A percentile compares a stretch with the other conserved stretches of the same genome.
phyloP scores from a whole-genome alignment of 2,113 vertebrate species.

The Xiphophorus maculatus region DNA sequence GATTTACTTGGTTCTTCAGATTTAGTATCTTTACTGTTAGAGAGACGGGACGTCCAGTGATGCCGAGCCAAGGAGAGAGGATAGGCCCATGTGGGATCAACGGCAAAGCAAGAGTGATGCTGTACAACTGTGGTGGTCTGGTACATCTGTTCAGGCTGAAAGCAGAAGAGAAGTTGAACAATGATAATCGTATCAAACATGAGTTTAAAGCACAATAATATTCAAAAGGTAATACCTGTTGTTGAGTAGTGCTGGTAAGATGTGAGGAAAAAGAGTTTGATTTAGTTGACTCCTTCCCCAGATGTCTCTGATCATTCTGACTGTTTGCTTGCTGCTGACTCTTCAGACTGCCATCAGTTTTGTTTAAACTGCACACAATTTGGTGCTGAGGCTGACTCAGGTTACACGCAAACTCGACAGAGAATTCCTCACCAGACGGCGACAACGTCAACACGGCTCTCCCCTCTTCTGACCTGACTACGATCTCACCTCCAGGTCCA shows the following conservation, averaged over 20 bases:
- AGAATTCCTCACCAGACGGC: slow-evolving; percentile 83
- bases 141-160: slow-evolving; percentile 57
- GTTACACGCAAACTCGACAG: slow-evolving; percentile 84
- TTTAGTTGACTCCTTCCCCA: background rate
- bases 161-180: slow-evolving; percentile 1
- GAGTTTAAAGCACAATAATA: background rate
- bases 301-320: slow-evolving; percentile 7
- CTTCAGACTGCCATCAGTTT: slow-evolving; percentile 4
- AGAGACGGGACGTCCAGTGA: slow-evolving; percentile 40
- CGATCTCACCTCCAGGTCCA: slow-evolving; percentile 65
- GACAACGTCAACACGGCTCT: slow-evolving; percentile 80
- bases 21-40: background rate
- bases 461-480: slow-evolving; percentile 83
- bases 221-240: slow-evolving; percentile 43
- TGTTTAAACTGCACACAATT: background rate
- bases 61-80: slow-evolving; percentile 84
- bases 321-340: background rate
- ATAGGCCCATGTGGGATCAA: slow-evolving; percentile 82
- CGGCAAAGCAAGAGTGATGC: slow-evolving; percentile 78
- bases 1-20: background rate
- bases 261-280: slow-evolving; percentile 35
- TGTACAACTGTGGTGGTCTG: slow-evolving; percentile 82
- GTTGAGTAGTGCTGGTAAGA: slow-evolving; percentile 3
- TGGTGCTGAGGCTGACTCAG: slow-evolving; percentile 74
- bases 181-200: slow-evolving; percentile 4